Evolutionary conservation across 2,797 vertebrate genomes (phyloP), one percentile per base, ranked within the genome.

Genomic region (Parauchenoglanis ngamensis): DNA sequence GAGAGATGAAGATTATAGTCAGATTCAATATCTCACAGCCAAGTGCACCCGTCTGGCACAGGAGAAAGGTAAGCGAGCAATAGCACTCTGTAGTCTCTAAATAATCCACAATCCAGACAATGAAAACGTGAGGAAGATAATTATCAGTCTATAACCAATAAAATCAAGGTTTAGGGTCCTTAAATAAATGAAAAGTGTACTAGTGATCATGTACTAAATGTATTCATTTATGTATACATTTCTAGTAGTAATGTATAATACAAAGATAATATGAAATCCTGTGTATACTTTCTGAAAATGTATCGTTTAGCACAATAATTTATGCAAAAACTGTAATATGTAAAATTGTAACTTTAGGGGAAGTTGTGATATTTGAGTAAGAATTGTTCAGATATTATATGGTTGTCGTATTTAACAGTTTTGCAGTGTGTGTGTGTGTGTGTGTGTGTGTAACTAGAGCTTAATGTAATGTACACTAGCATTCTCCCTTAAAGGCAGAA

Each of bases 21-120:
- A 96, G 93, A 95, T 96, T 90, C 95, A 96, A 90, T 95, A 95
- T 91, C 94, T 96, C 90, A 96, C 95, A 0, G 94, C 94, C 84
- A 96, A 96, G 91, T 96, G 96, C 85, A 93, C 88, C 88, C 94
- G 94, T 0, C 92, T 96, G 90, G 89, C 92, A 35, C 93, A 94
- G 12, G 96, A 96, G 59, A 96, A 95, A 93, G 95, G 96, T 96
- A 87, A 90, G 92, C 31, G 57, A 19, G 44, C 44, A 15, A 44
- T 17, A 35, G 25, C 40, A 35, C 10, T 21, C 15, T 52, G 12
- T 54, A 54, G 28, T 21, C 17, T 12, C 0, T 25, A 4, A 52
- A 4, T 65, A n/a, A 63, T 44, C 28, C 28, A 56, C 4, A 23
- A 77, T 31, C n/a, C 8, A 54, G 15, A 31, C 8, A 31, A 19